Percentiles rank a stretch among this genome's conserved stretches.
Evolutionary conservation across 2,113 vertebrate genomes (phyloP).

Genomic region (Oreochromis aureus): DNA sequence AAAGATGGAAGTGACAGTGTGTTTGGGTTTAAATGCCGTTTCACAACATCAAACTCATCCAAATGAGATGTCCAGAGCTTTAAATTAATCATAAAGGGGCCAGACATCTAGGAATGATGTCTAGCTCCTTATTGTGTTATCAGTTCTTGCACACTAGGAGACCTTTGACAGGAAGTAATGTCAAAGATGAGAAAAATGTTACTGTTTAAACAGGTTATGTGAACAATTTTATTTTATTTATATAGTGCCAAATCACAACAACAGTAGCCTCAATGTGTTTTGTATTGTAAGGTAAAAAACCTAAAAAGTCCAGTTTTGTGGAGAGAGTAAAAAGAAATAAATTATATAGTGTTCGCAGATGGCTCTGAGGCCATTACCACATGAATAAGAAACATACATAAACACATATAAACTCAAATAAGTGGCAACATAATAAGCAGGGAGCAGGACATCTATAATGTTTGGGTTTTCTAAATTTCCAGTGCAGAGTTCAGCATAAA

Average conservation of each 20-base stretch:
- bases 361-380: neutral
- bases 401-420: neutral
- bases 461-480: too few relatives aligned
- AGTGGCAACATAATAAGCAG: too few relatives aligned
- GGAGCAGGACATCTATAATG: too few relatives aligned
- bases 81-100: neutral
- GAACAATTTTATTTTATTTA: neutral
- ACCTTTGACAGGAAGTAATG: neutral
- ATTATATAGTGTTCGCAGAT: neutral
- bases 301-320: neutral
- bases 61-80: neutral
- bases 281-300: neutral
- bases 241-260: neutral
- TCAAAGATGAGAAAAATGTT: neutral
- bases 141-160: neutral
- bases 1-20: neutral
- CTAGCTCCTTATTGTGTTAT: neutral
- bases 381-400: neutral
- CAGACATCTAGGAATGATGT: neutral
- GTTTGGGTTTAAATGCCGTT: accelerated
- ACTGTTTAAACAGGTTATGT: neutral
- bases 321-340: neutral
- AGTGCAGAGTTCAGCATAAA: too few relatives aligned
- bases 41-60: neutral
- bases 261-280: neutral